Evolutionary conservation across 2,888 invertebrate species (phyloP), one percentile per base, ranked within the genome.

Genomic region (Andrena haemorrhoa): DNA sequence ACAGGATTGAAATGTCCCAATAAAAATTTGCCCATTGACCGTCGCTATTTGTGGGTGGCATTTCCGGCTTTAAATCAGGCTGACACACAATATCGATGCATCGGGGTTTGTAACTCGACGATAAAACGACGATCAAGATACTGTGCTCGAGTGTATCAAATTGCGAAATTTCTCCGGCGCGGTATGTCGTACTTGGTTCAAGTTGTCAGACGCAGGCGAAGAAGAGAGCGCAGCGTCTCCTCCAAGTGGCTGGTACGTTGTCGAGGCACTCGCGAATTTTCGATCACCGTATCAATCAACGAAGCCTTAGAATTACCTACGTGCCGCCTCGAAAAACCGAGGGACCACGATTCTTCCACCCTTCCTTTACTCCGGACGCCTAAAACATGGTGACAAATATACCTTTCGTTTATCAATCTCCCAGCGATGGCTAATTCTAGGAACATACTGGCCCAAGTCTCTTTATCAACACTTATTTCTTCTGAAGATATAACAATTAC

Each of bases 51-150:
- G 66, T 20, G 77, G 61, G 23, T 12, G 26, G 23, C 41, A 12
- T 63, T 63, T 53, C 61, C 4, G 10, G 41, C 47, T 77, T 61
- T 35, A 78, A 77, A 78, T 77, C 61, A 47, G 31, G 41, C 2
- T 68, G 78, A 53, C 78, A 53, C 78, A 41, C 61, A 51, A 78
- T 68, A 51, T 61, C 60, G 10, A 51, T 6, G 68, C 61, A 53
- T 5, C 20, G 41, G 26, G 61, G 12, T 53, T 29, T 53, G 41
- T 63, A 68, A 77, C 78, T 77, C 66, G 70, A 60, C 41, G 78
- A 77, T 68, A 78, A 77, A 78, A 78, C 51, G 66, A 61, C 61
- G 78, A 77, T 53, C 78, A 68, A 33, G 66, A 68, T 23, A 51
- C 6, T n/a, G 77, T 41, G 75, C 58, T 29, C 58, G 64, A 35